A percentile compares a stretch with the other conserved stretches of the same genome.
phyloP scores from a whole-genome alignment of 2,113 vertebrate species.

The Callipepla californica region DNA sequence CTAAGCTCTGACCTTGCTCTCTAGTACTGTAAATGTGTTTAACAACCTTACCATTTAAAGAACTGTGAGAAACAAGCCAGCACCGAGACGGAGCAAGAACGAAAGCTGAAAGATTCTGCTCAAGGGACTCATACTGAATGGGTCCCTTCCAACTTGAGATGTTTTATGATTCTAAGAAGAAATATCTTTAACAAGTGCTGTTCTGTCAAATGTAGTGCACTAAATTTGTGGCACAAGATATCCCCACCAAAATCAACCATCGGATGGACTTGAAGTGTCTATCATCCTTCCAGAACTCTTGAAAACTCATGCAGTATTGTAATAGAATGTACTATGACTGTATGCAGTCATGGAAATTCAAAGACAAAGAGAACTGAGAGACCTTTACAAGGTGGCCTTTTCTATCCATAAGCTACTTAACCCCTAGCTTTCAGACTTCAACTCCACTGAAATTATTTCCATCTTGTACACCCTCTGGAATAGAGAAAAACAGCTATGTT shows the following conservation, averaged over 20 bases:
- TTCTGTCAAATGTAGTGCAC: neutral
- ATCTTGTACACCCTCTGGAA: neutral
- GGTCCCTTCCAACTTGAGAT: too few species aligned
- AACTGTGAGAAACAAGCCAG: neutral
- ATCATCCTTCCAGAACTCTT: neutral
- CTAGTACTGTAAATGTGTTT: neutral
- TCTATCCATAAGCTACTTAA: neutral
- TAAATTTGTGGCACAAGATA: neutral
- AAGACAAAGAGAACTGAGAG: neutral
- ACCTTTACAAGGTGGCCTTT: neutral
- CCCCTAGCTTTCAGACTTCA: neutral
- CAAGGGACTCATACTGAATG: neutral
- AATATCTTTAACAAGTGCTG: too few species aligned
- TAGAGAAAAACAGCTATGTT: neutral
- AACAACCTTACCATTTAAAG: neutral
- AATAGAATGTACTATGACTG: neutral
- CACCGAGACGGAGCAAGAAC: neutral
- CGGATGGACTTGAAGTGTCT: neutral
- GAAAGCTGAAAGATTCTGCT: neutral
- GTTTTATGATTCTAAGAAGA: neutral
- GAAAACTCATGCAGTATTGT: neutral
- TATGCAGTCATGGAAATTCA: rapidly evolving
- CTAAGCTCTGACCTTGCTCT: neutral
- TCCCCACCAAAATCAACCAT: neutral
- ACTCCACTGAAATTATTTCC: neutral